These are phyloP conservation scores for Lasioglossum zephyrum DNA, from an alignment of 2,888 invertebrate species.

Conservation along the genomic window DNA sequence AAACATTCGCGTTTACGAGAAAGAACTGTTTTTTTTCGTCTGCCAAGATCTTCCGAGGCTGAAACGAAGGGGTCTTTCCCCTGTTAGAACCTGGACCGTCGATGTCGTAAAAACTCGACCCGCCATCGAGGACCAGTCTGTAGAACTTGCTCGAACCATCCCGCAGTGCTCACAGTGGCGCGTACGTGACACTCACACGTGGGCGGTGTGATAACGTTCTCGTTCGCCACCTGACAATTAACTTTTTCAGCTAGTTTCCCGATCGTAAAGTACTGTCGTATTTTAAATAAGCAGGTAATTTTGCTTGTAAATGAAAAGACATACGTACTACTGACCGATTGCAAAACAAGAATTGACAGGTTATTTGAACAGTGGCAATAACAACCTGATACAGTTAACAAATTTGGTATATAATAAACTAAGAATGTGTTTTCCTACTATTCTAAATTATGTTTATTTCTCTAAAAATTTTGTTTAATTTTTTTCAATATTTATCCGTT, in stretches of 20 bases:
- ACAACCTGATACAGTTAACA: too few relatives aligned
- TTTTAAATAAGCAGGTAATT: too few relatives aligned
- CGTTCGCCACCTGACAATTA: neutral
- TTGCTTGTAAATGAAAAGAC: too few relatives aligned
- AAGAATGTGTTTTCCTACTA: too few relatives aligned
- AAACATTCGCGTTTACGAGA: neutral
- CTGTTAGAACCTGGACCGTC: neutral
- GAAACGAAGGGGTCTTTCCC: neutral
- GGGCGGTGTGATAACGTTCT: neutral
- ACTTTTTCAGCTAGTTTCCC: neutral
- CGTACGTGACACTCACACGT: neutral
- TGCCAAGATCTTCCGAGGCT: neutral
- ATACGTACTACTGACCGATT: too few relatives aligned
- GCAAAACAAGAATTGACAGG: too few relatives aligned
- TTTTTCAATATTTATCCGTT: too few relatives aligned
- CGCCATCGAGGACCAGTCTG: neutral
- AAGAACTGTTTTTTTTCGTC: neutral
- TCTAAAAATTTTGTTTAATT: too few relatives aligned
- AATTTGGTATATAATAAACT: too few relatives aligned
- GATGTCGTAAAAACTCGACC: conserved; percentile 30
- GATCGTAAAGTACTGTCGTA: neutral
- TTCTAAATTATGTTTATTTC: too few relatives aligned
- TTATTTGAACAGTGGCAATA: too few relatives aligned
- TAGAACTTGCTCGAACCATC: conserved; percentile 14
- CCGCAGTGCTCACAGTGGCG: neutral